A percentile compares a stretch with the other conserved stretches of the same genome.
These are phyloP conservation scores for Cynodonichthys magdalenae DNA, from an alignment of 2,797 vertebrate genomes.

Conservation along the genomic window DNA sequence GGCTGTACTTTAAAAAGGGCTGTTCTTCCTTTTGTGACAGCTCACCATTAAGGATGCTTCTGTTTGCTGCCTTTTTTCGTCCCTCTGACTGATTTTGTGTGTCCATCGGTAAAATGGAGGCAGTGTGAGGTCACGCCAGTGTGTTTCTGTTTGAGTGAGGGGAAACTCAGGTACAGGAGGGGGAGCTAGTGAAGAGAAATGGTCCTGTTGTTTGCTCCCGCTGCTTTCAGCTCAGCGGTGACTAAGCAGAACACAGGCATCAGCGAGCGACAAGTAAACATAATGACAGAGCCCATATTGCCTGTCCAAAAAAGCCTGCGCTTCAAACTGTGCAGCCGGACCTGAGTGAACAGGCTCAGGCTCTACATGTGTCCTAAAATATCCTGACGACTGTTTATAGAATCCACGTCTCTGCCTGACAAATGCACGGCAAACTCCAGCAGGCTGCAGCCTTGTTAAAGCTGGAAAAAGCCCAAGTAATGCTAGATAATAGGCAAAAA, in stretches of 20 bases:
- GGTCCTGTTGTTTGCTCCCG: conserved; percentile 25
- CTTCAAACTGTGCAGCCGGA: conserved; percentile 19
- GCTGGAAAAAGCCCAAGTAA: not conserved
- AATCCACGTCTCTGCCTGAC: conserved; percentile 24
- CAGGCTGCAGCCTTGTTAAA: conserved; percentile 10
- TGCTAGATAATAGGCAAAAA: not conserved
- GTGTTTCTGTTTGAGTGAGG: not conserved
- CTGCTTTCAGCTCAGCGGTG: conserved; percentile 34
- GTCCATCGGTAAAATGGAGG: not conserved
- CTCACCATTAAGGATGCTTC: conserved; percentile 43
- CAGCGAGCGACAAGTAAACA: conserved; percentile 43
- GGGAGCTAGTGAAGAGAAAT: not conserved
- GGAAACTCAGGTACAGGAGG: conserved; percentile 10
- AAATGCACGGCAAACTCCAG: not conserved
- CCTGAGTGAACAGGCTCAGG: conserved; percentile 17
- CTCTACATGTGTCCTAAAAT: conserved; percentile 21
- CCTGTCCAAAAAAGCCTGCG: conserved; percentile 21
- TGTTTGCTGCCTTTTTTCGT: conserved; percentile 35
- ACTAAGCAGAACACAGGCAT: conserved; percentile 53
- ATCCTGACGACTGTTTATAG: conserved; percentile 14
- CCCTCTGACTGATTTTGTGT: conserved; percentile 8
- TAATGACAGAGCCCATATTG: conserved; percentile 45
- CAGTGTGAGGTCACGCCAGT: conserved; percentile 19
- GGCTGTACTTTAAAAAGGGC: conserved; percentile 61
- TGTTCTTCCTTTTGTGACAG: conserved; percentile 35